Base-by-base conservation (phyloP, 2,888 invertebrate genomes). In the Tubulanus polymorphus region DNA sequence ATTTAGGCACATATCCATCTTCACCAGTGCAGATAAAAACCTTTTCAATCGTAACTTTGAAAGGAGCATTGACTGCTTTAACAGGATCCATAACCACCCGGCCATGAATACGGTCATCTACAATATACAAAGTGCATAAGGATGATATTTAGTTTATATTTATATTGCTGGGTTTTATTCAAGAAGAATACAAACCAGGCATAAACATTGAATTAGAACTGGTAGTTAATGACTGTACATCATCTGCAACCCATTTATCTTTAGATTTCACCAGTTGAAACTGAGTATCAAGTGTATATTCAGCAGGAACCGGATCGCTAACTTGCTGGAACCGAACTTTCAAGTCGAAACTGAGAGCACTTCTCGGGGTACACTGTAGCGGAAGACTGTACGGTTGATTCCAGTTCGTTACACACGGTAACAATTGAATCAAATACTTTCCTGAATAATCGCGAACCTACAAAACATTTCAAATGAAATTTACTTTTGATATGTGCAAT, bases 1-100 rank as follows among this genome's bases (percentile, higher is more conserved):
- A 79, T 63, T 74, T 76, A 18, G 79, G 79, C 52, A 79, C 68
- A 63, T 76, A 77, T 26, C 78, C 78, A 56, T 76, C 76, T 35
- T 72, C 71, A 1, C 79, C 79, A 6, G 76, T 68, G 57, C 79
- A 79, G 18, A 79, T 51, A 59, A 74, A 78, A 48, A 78, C 76
- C 60, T 78, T 76, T 62, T 78, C 78, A 2, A 79, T 62, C 27
- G 61, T 66, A 49, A 79, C 63, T 29, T 62, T 53, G 62, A 77
- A 74, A 3, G 72, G 65, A n/a, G 62, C 62, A n/a, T 76, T 76
- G 26, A 78, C 66, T 45, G 65, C 69, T 61, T 76, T 75, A 1
- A 72, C 67, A 1, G 75, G 72, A 56, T 76, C 73, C 23, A 76
- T 69, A 66, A 70, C 69, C n/a, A 79, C 63, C 18, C 75, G 63